Evolutionary conservation across 2,797 vertebrate genomes (phyloP), one percentile per base, ranked within the genome.

Genomic region (Euthynnus affinis): DNA sequence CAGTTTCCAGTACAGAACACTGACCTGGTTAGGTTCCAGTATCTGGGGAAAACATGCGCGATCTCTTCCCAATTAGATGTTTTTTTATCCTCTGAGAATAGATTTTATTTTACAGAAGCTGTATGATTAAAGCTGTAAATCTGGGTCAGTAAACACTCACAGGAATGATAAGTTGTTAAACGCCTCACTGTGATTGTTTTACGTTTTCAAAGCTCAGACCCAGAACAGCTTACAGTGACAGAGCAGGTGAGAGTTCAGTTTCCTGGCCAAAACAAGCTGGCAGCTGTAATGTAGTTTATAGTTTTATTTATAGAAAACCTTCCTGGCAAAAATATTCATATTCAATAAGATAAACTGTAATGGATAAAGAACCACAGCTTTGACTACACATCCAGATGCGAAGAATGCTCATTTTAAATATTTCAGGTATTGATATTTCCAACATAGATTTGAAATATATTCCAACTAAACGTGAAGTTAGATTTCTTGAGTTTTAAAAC

Each of bases 51-150:
- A 56, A 49, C 27, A 18, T 3, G 4, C 2, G 27, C 14, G 18
- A 63, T 68, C 73, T 68, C 60, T 40, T 52, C 58, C 53, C 63
- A 75, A 79, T 85, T 69, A 74, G 58, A 76, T 22, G 48, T 55
- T 60, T 69, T 17, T 20, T 73, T 20, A 37, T 72, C 76, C 65
- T 56, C 53, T 52, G 79, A 79, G 75, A 71, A n/a, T 40, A 70
- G 22, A 68, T 71, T 71, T 59, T 76, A 82, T 84, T 74, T 32
- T 74, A 78, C 59, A 82, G 52, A 63, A 61, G 64, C 74, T 76
- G 55, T 71, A 59, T 53, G 60, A 86, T 76, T 75, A 74, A 83
- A 81, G 82, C 59, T 32, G 9, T 25, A 71, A 66, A 90, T 81
- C 56, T 86, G 70, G 77, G 73, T 79, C 73, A 81, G 53, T 37